Conservation (phyloP, 2,888 invertebrate genomes). For the Taenaris catops region DNA sequence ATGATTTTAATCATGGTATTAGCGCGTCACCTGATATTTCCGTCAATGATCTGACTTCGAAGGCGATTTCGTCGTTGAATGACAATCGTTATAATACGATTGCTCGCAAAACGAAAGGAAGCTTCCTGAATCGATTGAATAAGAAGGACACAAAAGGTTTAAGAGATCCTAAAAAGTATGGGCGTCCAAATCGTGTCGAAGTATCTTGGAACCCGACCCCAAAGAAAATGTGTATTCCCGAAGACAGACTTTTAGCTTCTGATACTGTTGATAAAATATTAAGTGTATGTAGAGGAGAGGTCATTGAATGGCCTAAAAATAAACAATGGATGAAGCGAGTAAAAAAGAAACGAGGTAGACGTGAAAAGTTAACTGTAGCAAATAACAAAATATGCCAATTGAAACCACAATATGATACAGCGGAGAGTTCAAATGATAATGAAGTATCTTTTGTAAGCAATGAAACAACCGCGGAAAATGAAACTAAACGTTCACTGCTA, state of each 20-base stretch:
- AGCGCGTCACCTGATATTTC: no score
- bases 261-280: constrained; percentile 61
- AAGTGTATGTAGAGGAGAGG: constrained; percentile 29
- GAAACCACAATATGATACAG: background rate
- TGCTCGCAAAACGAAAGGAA: background rate
- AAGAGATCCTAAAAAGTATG: no score
- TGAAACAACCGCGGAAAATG: background rate
- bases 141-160: constrained; percentile 1
- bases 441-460: background rate
- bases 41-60: background rate
- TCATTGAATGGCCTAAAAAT: constrained; percentile 12
- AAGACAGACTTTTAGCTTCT: constrained; percentile 31
- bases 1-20: no score
- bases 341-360: background rate
- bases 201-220: constrained; percentile 11
- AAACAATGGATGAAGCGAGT: constrained; percentile 2
- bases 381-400: background rate
- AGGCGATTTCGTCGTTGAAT: no score
- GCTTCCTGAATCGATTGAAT: background rate
- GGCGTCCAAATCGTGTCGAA: background rate
- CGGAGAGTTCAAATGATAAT: background rate
- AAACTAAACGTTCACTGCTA: background rate
- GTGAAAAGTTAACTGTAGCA: no score
- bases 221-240: constrained; percentile 4
- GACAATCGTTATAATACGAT: no score